Evolutionary conservation across 2,888 invertebrate species (phyloP).

Genomic region (Spodoptera littoralis): DNA sequence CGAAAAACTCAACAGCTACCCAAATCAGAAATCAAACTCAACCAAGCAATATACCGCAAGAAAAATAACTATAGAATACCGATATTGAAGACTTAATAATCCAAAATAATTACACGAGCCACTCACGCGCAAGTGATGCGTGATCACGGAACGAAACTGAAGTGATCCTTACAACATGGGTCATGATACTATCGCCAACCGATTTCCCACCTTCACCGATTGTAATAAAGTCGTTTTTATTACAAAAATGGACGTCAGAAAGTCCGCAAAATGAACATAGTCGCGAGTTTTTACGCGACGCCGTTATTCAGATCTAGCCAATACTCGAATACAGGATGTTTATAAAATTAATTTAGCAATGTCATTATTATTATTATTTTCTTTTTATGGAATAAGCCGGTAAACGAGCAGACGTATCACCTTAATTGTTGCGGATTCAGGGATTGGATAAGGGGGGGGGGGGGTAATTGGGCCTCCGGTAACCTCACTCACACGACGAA

Average conservation of each 20-base stretch:
- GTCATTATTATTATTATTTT: too few relatives aligned
- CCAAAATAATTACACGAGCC: slow-evolving; percentile 74
- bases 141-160: slow-evolving; percentile 78
- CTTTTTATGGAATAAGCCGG: too few relatives aligned
- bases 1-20: too few relatives aligned
- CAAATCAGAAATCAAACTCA: neutral
- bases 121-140: slow-evolving; percentile 82
- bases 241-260: slow-evolving; percentile 55
- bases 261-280: slow-evolving; percentile 84
- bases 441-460: too few relatives aligned
- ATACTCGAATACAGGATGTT: slow-evolving; percentile 78
- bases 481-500: too few relatives aligned
- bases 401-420: too few relatives aligned
- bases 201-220: slow-evolving; percentile 54
- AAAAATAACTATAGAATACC: slow-evolving; percentile 31
- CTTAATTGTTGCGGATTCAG: too few relatives aligned
- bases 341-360: slow-evolving; percentile 5
- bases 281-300: slow-evolving; percentile 80
- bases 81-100: slow-evolving; percentile 59
- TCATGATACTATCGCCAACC: slow-evolving; percentile 30
- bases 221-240: slow-evolving; percentile 51
- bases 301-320: slow-evolving; percentile 84
- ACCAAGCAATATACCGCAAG: neutral
- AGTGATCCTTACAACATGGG: slow-evolving; percentile 73
- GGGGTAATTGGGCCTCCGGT: too few relatives aligned